These are phyloP conservation scores for Cassiopea xamachana DNA, from an alignment of 30 jellyfish, hydroid and myxozoan species.

Conservation along the genomic window DNA sequence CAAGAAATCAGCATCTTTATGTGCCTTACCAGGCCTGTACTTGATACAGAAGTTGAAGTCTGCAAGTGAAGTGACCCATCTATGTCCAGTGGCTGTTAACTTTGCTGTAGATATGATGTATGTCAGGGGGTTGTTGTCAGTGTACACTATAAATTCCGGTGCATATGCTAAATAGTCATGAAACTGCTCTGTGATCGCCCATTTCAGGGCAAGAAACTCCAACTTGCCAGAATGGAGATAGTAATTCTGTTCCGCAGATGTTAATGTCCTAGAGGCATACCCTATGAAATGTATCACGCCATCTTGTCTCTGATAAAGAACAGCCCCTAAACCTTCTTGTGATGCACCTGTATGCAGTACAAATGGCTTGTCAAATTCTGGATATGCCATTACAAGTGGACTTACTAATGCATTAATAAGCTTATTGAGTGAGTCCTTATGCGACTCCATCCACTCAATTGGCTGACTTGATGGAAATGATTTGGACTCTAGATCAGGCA, in stretches of 20 bases:
- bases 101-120: slow-evolving; percentile 52
- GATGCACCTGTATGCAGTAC: neutral
- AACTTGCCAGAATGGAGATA: slow-evolving; percentile 43
- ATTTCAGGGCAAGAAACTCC: slow-evolving; percentile 56
- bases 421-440: neutral
- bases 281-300: slow-evolving; percentile 28
- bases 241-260: slow-evolving; percentile 43
- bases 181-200: slow-evolving; percentile 61
- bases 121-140: slow-evolving; percentile 65
- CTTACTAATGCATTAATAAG: neutral
- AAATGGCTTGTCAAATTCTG: neutral
- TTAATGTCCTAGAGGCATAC: slow-evolving; percentile 20
- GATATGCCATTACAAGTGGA: neutral
- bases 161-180: slow-evolving; percentile 46
- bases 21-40: slow-evolving; percentile 49
- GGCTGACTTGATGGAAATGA: slow-evolving; percentile 16
- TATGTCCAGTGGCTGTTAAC: slow-evolving; percentile 63
- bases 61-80: slow-evolving; percentile 63
- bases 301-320: slow-evolving; percentile 47
- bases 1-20: slow-evolving; percentile 52
- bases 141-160: slow-evolving; percentile 26
- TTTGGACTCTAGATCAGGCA: neutral
- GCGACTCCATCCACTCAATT: neutral
- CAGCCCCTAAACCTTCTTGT: neutral
- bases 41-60: slow-evolving; percentile 45